Conservation (phyloP, 2,888 invertebrate genomes). For the Chrysolina haemoptera region DNA sequence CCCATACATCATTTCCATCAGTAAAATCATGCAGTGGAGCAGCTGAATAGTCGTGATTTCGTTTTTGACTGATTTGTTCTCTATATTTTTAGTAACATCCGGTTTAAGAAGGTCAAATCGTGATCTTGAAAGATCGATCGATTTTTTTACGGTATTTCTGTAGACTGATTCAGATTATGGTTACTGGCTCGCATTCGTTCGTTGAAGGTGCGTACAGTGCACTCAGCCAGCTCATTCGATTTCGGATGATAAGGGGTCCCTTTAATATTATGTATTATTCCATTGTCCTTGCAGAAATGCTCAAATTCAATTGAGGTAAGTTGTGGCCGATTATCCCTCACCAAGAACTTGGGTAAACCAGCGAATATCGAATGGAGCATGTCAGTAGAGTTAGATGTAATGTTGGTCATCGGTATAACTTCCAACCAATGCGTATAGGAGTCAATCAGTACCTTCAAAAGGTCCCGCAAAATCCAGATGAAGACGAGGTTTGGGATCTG, state of each 20-base stretch:
- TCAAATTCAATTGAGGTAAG: constrained; percentile 54
- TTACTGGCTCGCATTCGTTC: too few species aligned
- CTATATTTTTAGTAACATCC: not conserved
- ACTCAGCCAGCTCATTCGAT: too few species aligned
- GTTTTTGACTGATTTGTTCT: constrained; percentile 6
- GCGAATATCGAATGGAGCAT: constrained; percentile 44
- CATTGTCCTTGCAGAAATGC: constrained; percentile 32
- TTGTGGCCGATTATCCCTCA: constrained; percentile 56
- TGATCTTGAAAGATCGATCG: constrained; percentile 14
- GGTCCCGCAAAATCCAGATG: constrained; percentile 47
- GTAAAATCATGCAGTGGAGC: too few species aligned
- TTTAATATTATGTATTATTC: constrained; percentile 16
- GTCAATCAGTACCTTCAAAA: constrained; percentile 41
- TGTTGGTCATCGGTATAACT: constrained; percentile 39
- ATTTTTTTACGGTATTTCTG: constrained; percentile 14
- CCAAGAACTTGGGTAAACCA: constrained; percentile 54
- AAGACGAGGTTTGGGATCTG: constrained; percentile 45
- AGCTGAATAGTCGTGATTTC: too few species aligned
- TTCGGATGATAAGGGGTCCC: too few species aligned
- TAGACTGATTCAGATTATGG: not conserved
- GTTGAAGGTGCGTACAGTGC: too few species aligned
- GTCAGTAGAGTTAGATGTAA: constrained; percentile 42
- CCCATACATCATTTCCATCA: too few species aligned
- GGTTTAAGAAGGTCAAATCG: constrained; percentile 21
- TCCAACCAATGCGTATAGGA: constrained; percentile 43